Evolutionary conservation across 2,113 vertebrate species (phyloP), one percentile per base, ranked within the genome.

Genomic region (Anser brachyrhynchus): DNA sequence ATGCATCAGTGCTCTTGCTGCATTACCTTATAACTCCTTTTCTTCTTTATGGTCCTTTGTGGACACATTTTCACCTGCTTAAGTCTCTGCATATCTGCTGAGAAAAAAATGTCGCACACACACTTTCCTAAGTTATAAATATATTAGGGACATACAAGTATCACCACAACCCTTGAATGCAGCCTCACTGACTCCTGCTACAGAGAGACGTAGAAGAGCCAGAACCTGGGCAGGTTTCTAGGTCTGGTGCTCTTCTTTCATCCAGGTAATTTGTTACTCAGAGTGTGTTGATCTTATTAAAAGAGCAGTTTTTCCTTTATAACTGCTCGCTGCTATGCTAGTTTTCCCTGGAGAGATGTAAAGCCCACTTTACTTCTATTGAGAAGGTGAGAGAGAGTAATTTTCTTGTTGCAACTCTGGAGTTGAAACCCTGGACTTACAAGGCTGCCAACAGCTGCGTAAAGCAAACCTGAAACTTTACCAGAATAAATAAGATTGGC

Each of bases 11-110:
- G 87, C 95, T 95, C 87, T 93, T 85, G 89, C 92, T 94, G 96
- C 96, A 96, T 95, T 97, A 93, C 91, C 95, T 93, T 97, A 80
- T 96, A 96, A 97, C 96, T 97, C 91, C 91, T 91, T 95, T 87
- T 91, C 91, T 94, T 95, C 92, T 97, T 97, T 97, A 97, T 95
- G 67, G 87, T 96, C 89, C 95, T 96, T 96, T 93, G 96, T 91
- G 94, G 96, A 93, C 91, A 96, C 95, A 96, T 96, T 97, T 96
- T 91, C 81, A 90, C 94, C 95, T 87, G 87, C 80, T 94, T 94
- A 95, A 96, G 91, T 93, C 96, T 91, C 92, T 80, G 87, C 84
- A 71, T 91, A 94, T 94, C 92, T 87, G 64, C 89, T 14, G 74
- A 77, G 74, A 9, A 64, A 76, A 93, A 93, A 84, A 79, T 11